Conservation (phyloP, 1,140 invertebrate species). For the Coelopa frigida region DNA sequence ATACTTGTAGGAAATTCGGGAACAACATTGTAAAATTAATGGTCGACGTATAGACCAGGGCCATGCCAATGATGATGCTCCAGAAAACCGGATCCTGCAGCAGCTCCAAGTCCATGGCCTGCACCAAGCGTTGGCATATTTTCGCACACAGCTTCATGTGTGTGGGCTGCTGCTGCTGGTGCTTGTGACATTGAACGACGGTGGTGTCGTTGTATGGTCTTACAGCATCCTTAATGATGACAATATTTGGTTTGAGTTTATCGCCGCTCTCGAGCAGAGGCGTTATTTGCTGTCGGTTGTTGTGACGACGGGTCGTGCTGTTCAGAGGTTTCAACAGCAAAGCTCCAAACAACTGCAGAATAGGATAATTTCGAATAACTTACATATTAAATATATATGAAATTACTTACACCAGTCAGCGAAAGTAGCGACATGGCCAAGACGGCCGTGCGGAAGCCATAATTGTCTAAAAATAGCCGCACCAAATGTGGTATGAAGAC, state of each 20-base stretch:
- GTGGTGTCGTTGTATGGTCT: neutral
- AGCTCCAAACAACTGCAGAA: slow-evolving; percentile 37
- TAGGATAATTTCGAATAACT: neutral
- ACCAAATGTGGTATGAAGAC: slow-evolving; percentile 65
- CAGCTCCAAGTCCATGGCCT: slow-evolving; percentile 53
- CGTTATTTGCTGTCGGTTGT: slow-evolving; percentile 26
- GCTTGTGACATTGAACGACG: too few species aligned
- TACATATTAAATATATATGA: neutral
- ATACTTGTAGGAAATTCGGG: slow-evolving; percentile 57
- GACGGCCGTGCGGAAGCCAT: slow-evolving; percentile 52
- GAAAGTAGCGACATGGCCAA: slow-evolving; percentile 55
- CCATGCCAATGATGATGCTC: slow-evolving; percentile 58
- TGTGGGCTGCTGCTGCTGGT: neutral
- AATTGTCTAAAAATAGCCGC: slow-evolving; percentile 51
- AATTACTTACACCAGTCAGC: slow-evolving; percentile 50
- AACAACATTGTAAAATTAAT: slow-evolving; percentile 63
- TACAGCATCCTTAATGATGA: neutral
- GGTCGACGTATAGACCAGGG: slow-evolving; percentile 57
- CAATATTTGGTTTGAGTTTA: slow-evolving; percentile 13
- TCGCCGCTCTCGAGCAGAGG: slow-evolving; percentile 15
- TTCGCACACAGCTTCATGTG: slow-evolving; percentile 14
- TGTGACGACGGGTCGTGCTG: slow-evolving; percentile 19
- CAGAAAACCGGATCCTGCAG: slow-evolving; percentile 53
- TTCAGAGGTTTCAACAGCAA: slow-evolving; percentile 29
- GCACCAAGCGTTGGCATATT: slow-evolving; percentile 24